Conservation (phyloP, 2,113 vertebrate genomes). For the Oreocharis arfaki region DNA sequence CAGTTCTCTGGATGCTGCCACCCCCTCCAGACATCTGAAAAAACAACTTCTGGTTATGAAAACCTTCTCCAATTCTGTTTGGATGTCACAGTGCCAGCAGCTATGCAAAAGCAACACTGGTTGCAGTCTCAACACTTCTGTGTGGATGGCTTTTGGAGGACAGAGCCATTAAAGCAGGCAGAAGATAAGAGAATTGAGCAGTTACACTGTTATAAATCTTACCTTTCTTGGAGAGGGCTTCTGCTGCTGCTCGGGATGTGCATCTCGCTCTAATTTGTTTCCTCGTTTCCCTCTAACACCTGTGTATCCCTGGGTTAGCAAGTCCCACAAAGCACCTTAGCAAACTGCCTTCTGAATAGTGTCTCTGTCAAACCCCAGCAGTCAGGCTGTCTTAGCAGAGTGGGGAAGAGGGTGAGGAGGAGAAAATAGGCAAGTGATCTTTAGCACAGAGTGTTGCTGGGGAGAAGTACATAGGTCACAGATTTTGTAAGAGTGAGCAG, state of each 20-base stretch:
- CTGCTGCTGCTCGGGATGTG: neutral
- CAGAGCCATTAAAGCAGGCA: neutral
- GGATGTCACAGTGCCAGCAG: neutral
- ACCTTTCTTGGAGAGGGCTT: neutral
- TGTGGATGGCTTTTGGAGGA: neutral
- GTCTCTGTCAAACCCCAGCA: neutral
- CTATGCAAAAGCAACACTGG: neutral
- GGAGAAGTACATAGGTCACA: neutral
- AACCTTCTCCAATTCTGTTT: neutral
- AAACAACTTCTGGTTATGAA: neutral
- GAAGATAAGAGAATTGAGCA: neutral
- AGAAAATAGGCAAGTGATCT: neutral
- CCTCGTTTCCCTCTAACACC: neutral
- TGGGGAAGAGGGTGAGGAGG: neutral
- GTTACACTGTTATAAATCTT: neutral
- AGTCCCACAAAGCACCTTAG: neutral
- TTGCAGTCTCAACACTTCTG: neutral
- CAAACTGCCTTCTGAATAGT: neutral
- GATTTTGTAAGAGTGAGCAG: neutral
- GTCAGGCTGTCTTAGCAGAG: neutral
- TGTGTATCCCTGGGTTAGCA: neutral
- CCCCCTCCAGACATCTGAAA: neutral
- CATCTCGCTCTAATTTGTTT: neutral
- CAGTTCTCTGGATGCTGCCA: neutral
- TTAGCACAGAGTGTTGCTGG: neutral